phyloP scores from a whole-genome alignment of 2,113 vertebrate genomes.

The Vireo altiloquus region DNA sequence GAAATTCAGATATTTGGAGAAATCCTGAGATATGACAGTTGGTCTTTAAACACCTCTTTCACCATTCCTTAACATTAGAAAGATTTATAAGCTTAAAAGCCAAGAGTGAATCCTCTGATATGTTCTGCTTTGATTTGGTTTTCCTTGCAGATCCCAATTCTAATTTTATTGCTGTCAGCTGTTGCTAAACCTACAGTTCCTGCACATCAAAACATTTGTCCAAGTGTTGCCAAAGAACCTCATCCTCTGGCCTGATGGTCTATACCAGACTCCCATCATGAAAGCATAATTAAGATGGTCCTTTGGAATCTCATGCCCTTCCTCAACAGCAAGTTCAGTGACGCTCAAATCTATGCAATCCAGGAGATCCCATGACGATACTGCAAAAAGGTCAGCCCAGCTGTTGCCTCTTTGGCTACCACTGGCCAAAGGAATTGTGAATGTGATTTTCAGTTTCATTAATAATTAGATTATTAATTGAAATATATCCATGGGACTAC shows the following conservation, averaged over 20 bases:
- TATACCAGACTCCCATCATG: background rate
- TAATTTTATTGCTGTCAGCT: background rate
- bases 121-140: background rate
- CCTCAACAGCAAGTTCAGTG: background rate
- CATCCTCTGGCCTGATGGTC: background rate
- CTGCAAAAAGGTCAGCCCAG: background rate
- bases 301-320: background rate
- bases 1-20: background rate
- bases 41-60: background rate
- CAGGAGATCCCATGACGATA: background rate
- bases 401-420: background rate
- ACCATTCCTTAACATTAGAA: background rate
- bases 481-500: background rate
- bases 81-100: background rate
- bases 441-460: background rate
- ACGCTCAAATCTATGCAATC: background rate
- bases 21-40: background rate
- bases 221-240: background rate
- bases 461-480: background rate
- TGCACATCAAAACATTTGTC: background rate
- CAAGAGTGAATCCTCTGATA: background rate
- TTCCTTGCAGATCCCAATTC: background rate
- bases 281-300: background rate
- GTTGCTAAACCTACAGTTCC: background rate
- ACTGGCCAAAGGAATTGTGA: background rate